phyloP scores from a whole-genome alignment of 2,113 vertebrate genomes.

The human (Homo sapiens) region DNA sequence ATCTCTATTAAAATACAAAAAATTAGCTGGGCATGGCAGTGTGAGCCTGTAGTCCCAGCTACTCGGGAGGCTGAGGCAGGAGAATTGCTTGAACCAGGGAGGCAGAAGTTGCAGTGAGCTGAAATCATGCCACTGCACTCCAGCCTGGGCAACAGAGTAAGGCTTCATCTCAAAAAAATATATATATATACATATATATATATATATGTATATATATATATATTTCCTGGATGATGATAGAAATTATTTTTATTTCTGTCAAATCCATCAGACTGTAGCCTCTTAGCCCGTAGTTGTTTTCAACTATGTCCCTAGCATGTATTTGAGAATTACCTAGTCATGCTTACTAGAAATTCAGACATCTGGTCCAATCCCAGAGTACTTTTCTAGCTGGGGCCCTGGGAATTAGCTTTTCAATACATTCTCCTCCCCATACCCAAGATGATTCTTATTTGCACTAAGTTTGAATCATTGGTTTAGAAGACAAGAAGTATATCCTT shows the following conservation, averaged over 20 bases:
- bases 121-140: no score
- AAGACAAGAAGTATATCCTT: neutral
- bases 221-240: conserved; percentile 13
- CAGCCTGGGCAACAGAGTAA: no score
- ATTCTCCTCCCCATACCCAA: neutral
- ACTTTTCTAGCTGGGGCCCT: neutral
- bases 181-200: no score
- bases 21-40: no score
- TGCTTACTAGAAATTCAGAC: neutral
- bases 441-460: neutral
- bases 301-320: neutral
- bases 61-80: no score
- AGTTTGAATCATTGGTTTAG: neutral
- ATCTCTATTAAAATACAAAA: no score
- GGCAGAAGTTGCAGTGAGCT: no score
- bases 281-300: neutral
- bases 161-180: no score
- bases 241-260: conserved; percentile 36
- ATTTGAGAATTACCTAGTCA: neutral
- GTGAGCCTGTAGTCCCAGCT: no score
- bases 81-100: no score
- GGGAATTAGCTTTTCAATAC: neutral
- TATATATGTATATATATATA: no score
- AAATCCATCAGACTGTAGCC: neutral
- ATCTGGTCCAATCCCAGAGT: neutral